Evolutionary conservation across 2,888 invertebrate genomes (phyloP), one percentile per base, ranked within the genome.

Genomic region (Syritta pipiens): DNA sequence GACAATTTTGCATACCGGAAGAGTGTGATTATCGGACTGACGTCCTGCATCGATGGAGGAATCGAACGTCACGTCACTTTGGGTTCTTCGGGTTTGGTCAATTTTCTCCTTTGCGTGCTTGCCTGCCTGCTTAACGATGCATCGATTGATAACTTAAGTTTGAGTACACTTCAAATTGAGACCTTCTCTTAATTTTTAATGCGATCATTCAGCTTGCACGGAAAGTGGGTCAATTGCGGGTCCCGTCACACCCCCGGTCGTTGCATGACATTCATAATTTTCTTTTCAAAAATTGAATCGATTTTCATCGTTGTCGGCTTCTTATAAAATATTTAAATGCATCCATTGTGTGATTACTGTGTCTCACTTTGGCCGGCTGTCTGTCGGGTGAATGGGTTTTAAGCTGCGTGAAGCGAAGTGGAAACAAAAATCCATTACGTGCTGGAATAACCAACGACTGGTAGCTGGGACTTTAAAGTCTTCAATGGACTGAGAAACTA

Each of bases 381-480:
- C n/a, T n/a, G n/a, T n/a, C n/a, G n/a, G n/a, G n/a, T n/a, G n/a
- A n/a, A n/a, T n/a, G n/a, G n/a, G n/a, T n/a, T n/a, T n/a, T n/a
- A n/a, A n/a, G n/a, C 63, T 63, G 63, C 22, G 30, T 30, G 22
- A 49, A 42, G 30, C 51, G 42, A 22, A 30, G 19, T 63, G 51
- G 42, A 42, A 63, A 63, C 30, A 51, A 63, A 63, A 51, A 51
- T 30, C 26, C 10, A 44, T 42, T 51, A 40, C 30, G 63, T 51
- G 51, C 30, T 42, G 51, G 30, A 63, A 63, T 32, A 10, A n/a
- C 12, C 35, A 28, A 28, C 7, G 28, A 28, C n/a, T 28, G 9
- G 9, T 28, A 28, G n/a, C n/a, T 28, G 28, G n/a, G 7, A 28
- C 2, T 28, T 9, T 6, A 7, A 28, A 6, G 9, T 2, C 5